phyloP scores from a whole-genome alignment of 2,888 invertebrate genomes.

The Epiblema foenella region DNA sequence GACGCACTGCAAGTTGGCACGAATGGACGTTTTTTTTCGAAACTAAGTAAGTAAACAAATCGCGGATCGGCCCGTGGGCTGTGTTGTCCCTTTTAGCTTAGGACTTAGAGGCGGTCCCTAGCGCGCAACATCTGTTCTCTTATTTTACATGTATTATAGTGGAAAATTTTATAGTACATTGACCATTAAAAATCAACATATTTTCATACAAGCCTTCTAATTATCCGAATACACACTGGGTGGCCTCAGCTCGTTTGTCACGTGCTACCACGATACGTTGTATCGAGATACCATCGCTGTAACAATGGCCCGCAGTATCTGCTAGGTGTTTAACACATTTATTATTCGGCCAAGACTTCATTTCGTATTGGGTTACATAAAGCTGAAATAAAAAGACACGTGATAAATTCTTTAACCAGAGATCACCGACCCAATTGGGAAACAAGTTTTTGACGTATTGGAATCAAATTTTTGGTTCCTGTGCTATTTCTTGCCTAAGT shows the following conservation, averaged over 20 bases:
- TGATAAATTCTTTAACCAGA: not conserved
- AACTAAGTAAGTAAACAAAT: no score
- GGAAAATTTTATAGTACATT: not conserved
- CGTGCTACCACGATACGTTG: slow-evolving; percentile 35
- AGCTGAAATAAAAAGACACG: not conserved
- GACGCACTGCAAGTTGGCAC: no score
- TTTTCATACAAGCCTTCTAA: slow-evolving; percentile 16
- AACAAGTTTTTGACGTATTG: not conserved
- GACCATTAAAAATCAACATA: not conserved
- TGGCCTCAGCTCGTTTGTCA: slow-evolving; percentile 25
- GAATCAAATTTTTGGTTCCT: not conserved
- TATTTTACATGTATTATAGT: no score
- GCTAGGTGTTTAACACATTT: slow-evolving; percentile 35
- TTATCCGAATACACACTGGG: slow-evolving; percentile 24
- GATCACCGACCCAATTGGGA: not conserved
- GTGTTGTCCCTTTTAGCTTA: no score
- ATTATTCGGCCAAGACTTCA: slow-evolving; percentile 29
- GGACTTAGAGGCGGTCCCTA: no score
- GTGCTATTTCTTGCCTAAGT: not conserved
- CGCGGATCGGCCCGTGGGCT: no score
- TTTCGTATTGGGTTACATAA: slow-evolving; percentile 24
- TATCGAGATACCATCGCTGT: slow-evolving; percentile 25
- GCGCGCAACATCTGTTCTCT: no score
- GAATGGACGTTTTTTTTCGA: no score
- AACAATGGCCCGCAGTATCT: slow-evolving; percentile 28